A percentile compares a stretch with the other conserved stretches of the same genome.
Evolutionary conservation across 2,797 vertebrate genomes (phyloP).

Genomic region (Schizopygopsis pylzovi): DNA sequence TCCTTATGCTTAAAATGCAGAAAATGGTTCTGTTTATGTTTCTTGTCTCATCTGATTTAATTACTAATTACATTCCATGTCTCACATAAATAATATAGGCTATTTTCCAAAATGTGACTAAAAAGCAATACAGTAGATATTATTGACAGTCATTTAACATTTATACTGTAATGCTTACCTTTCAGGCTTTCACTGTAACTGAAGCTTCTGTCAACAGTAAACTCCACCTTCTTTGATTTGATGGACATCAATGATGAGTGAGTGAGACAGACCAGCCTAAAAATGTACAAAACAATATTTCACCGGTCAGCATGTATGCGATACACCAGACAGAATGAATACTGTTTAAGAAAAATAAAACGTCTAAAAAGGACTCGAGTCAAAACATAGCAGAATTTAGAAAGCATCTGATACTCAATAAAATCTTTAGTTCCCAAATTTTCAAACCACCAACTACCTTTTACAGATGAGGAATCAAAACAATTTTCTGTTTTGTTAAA

Average conservation of each 20-base stretch:
- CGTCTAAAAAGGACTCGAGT: neutral
- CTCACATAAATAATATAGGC: neutral
- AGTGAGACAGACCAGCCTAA: neutral
- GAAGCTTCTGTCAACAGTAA: neutral
- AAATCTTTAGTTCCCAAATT: neutral
- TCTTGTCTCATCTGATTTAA: neutral
- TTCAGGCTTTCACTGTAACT: neutral
- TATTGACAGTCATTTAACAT: neutral
- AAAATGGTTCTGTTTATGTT: neutral
- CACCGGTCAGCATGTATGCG: neutral
- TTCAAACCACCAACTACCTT: neutral
- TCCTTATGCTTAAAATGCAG: neutral
- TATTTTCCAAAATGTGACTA: neutral
- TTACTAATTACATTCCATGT: neutral
- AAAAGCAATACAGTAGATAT: neutral
- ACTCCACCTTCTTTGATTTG: neutral
- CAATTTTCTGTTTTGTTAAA: neutral
- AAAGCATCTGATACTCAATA: neutral
- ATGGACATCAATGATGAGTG: neutral
- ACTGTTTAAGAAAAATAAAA: constrained; percentile 3
- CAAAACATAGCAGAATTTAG: neutral
- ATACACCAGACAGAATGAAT: neutral
- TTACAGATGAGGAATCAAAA: neutral
- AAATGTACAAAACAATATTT: neutral
- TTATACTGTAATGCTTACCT: neutral